Evolutionary conservation across 2,797 vertebrate genomes (phyloP).

Genomic region (Carduelis carduelis): DNA sequence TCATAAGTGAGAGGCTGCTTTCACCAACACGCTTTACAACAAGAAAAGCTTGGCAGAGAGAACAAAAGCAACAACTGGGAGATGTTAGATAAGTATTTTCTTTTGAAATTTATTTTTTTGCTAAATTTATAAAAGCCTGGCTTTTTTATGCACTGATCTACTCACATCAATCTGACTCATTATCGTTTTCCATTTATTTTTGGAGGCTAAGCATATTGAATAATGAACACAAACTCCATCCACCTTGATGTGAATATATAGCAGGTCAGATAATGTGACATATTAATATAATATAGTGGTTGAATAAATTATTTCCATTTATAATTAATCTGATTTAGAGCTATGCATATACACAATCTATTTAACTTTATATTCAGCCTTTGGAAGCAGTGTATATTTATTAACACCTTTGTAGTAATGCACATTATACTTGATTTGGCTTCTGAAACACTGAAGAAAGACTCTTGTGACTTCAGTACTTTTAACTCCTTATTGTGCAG

Average conservation of each 20-base stretch:
- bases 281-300: not conserved
- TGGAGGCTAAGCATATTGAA: not conserved
- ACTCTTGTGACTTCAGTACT: not conserved
- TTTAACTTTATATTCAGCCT: not conserved
- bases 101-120: not conserved
- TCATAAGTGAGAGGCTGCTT: not conserved
- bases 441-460: not conserved
- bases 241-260: not conserved
- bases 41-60: not conserved
- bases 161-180: not conserved
- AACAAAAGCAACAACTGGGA: not conserved
- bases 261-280: not conserved
- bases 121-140: not conserved
- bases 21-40: not conserved
- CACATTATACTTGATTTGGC: not conserved
- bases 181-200: not conserved
- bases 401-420: not conserved
- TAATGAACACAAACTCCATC: not conserved
- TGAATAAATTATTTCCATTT: slow-evolving; percentile 3
- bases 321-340: slow-evolving; percentile 18
- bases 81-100: not conserved
- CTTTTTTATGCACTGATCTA: not conserved
- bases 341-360: not conserved
- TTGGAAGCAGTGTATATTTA: not conserved
- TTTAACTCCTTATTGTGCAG: not conserved